Evolutionary conservation across 2,113 vertebrate genomes (phyloP).

Genomic region (Coreoperca whiteheadi): DNA sequence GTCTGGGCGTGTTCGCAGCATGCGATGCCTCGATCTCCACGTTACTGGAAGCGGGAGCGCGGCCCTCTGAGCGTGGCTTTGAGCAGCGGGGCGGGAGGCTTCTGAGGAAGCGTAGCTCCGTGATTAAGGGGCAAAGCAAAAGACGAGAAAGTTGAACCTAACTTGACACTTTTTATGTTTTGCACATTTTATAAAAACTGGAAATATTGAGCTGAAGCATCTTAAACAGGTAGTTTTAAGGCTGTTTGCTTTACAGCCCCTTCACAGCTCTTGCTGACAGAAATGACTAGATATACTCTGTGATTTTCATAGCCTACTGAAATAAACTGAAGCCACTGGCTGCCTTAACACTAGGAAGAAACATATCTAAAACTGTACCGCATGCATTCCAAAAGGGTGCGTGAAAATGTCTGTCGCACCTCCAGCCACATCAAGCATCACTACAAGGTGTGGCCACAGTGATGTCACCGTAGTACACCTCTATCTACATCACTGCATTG

Average conservation of each 20-base stretch:
- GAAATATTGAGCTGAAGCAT: background rate
- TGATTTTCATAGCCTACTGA: too few relatives aligned
- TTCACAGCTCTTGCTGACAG: too few relatives aligned
- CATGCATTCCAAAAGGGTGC: too few relatives aligned
- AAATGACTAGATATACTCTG: too few relatives aligned
- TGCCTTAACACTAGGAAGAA: too few relatives aligned
- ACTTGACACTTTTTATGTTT: background rate
- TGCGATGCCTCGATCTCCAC: background rate
- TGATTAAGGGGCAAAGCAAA: background rate
- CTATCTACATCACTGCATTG: background rate
- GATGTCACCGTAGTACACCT: background rate
- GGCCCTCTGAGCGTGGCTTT: background rate
- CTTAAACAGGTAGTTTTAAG: background rate
- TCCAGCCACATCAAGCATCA: background rate
- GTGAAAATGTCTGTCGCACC: background rate
- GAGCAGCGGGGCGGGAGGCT: background rate
- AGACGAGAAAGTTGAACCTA: background rate
- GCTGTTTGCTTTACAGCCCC: background rate
- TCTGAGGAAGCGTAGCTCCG: background rate
- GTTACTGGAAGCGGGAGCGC: constrained; percentile 1
- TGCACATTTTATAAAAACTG: background rate
- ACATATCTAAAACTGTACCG: too few relatives aligned
- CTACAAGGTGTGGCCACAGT: background rate
- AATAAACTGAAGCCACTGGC: too few relatives aligned
- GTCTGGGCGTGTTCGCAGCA: constrained; percentile 9